Percentiles rank a stretch among this genome's conserved stretches.
These are phyloP conservation scores for Leiothrix lutea DNA, from an alignment of 2,113 vertebrate genomes.

Conservation along the genomic window DNA sequence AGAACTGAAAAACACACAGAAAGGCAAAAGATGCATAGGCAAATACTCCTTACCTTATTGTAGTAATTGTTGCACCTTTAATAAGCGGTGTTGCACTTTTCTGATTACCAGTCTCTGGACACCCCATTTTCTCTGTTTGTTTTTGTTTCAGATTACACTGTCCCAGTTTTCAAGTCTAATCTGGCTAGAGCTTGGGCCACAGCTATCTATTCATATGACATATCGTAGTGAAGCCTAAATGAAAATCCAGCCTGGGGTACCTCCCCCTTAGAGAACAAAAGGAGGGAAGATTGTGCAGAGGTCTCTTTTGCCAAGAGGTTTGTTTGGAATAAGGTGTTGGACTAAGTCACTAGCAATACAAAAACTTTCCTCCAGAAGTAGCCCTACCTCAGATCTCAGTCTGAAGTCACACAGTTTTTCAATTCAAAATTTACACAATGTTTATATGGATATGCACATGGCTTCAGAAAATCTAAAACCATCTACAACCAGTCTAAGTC, in stretches of 20 bases:
- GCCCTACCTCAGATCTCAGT: neutral
- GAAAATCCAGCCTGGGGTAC: neutral
- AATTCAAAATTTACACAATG: neutral
- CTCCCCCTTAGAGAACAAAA: neutral
- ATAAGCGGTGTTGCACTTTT: neutral
- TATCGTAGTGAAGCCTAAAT: neutral
- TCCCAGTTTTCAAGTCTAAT: neutral
- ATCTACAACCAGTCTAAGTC: neutral
- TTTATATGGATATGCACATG: neutral
- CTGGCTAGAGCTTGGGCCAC: neutral
- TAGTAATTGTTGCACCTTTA: neutral
- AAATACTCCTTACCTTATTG: neutral
- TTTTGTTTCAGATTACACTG: neutral
- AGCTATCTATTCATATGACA: neutral
- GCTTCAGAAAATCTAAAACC: neutral
- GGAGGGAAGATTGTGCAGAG: neutral
- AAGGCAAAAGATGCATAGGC: conserved; percentile 47
- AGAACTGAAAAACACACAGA: neutral
- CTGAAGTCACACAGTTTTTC: neutral
- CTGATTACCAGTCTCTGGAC: neutral
- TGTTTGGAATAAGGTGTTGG: neutral
- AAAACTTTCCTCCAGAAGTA: neutral
- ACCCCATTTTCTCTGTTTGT: neutral
- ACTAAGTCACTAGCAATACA: neutral
- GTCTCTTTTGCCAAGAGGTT: neutral